Conservation (phyloP, 2,113 vertebrate genomes). For the Phainopepla nitens region DNA sequence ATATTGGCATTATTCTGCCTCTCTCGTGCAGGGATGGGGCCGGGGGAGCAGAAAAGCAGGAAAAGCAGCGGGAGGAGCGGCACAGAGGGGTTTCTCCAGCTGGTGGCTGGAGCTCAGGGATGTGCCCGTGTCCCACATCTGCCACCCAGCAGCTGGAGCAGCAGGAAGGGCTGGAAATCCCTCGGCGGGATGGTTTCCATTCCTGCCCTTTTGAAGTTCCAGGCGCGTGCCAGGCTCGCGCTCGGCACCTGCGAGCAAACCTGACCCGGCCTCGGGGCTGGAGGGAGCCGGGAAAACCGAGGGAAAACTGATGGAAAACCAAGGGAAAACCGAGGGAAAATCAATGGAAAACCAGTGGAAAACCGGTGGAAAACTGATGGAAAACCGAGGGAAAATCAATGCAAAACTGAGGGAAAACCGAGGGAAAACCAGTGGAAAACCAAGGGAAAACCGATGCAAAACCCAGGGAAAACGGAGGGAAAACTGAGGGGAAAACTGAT, state of each 20-base stretch:
- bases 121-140: neutral
- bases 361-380: neutral
- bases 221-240: neutral
- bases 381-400: no score
- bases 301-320: neutral
- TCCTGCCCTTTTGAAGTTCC: neutral
- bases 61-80: neutral
- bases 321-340: neutral
- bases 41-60: neutral
- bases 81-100: neutral
- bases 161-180: neutral
- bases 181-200: neutral
- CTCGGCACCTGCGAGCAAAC: neutral
- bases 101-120: neutral
- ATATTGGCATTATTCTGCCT: constrained; percentile 7
- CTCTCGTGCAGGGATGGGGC: neutral
- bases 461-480: no score
- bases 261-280: neutral
- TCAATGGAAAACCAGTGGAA: accelerated
- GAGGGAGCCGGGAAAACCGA: neutral
- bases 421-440: neutral
- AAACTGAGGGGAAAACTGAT: no score
- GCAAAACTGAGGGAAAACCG: no score
- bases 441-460: neutral
- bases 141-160: constrained; percentile 2